A percentile compares a stretch with the other conserved stretches of the same genome.
Evolutionary conservation across 2,888 invertebrate genomes (phyloP).

Genomic region (Operophtera brumata): DNA sequence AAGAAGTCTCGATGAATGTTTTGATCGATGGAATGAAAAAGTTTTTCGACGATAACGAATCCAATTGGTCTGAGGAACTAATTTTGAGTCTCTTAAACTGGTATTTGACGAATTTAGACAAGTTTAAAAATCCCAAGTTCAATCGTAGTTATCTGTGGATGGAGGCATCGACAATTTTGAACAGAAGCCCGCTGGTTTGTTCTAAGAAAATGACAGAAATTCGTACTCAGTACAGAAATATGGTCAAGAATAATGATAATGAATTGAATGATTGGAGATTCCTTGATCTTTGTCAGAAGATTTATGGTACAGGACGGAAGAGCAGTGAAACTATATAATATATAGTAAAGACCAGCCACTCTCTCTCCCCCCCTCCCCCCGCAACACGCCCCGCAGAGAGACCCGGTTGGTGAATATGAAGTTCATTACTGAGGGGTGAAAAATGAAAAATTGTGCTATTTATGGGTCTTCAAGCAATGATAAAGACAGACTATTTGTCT

Average conservation of each 20-base stretch:
- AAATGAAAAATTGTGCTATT: no score
- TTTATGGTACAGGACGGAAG: constrained; percentile 70
- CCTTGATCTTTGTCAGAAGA: constrained; percentile 66
- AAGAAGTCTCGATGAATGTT: constrained; percentile 50
- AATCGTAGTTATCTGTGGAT: constrained; percentile 67
- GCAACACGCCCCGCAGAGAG: no score
- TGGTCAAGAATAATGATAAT: constrained; percentile 57
- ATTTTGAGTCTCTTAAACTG: constrained; percentile 59
- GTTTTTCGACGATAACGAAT: constrained; percentile 41
- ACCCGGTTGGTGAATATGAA: no score
- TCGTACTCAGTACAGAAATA: constrained; percentile 61
- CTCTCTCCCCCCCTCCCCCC: no score
- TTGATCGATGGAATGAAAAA: constrained; percentile 41
- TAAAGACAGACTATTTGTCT: no score
- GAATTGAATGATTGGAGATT: constrained; percentile 61
- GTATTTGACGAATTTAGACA: constrained; percentile 69
- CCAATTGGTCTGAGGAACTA: constrained; percentile 60
- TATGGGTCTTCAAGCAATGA: no score
- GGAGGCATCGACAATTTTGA: constrained; percentile 58
- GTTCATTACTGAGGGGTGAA: no score
- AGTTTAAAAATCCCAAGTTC: constrained; percentile 71
- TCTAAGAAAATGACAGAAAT: constrained; percentile 73
- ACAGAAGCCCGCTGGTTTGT: constrained; percentile 63
- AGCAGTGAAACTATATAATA: constrained; percentile 22
- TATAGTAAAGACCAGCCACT: no score